Conservation (phyloP, 2,797 vertebrate species). For the Protonibea diacanthus region DNA sequence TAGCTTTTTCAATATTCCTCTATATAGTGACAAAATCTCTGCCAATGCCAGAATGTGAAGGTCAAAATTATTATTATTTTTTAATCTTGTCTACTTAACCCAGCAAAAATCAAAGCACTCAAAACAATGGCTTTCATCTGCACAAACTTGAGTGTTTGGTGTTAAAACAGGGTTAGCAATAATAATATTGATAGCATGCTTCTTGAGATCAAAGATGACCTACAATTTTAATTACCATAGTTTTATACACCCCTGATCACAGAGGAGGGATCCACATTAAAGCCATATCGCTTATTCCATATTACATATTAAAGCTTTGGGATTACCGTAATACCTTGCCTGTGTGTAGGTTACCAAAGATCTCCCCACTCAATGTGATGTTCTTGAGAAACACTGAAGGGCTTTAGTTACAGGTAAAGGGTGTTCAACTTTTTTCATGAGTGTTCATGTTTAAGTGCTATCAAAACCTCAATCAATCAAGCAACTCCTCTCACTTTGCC, state of each 20-base stretch:
- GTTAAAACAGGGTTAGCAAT: background rate
- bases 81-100: background rate
- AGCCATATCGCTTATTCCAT: slow-evolving; percentile 42
- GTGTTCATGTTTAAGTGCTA: background rate
- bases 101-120: background rate
- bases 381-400: slow-evolving; percentile 9
- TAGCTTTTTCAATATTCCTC: background rate
- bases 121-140: background rate
- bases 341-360: slow-evolving; percentile 56
- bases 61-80: background rate
- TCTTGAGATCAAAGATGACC: slow-evolving; percentile 44
- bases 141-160: background rate
- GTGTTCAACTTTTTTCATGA: slow-evolving; percentile 3
- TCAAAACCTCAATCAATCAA: slow-evolving; percentile 5
- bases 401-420: background rate
- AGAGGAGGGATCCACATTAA: slow-evolving; percentile 39
- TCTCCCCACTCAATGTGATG: slow-evolving; percentile 9
- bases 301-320: slow-evolving; percentile 30
- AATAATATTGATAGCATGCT: background rate
- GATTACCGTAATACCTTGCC: slow-evolving; percentile 42
- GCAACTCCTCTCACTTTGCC: background rate
- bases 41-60: background rate
- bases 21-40: background rate
- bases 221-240: slow-evolving; percentile 50
- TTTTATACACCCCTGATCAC: slow-evolving; percentile 51